Base-by-base conservation (phyloP, 2,797 vertebrate species). In the Lycodopsis pacificus region DNA sequence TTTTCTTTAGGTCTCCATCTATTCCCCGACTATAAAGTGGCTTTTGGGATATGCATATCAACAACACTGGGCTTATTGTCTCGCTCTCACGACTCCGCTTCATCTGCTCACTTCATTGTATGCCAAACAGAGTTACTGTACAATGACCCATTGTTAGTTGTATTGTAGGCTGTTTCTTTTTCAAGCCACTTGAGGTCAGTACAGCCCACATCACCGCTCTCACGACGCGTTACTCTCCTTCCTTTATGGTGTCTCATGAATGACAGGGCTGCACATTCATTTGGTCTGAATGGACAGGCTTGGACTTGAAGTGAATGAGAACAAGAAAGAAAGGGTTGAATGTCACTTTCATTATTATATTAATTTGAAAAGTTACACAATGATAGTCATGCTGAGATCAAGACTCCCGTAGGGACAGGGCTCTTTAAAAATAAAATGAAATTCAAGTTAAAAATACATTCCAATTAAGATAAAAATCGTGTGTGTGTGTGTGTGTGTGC, bases 171-270 rank as follows among this genome's bases (percentile, higher is more conserved):
- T 65, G 64, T 83, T 88, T 87, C 65, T 56, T 36, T 61, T 77
- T 51, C 22, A 19, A 71, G 58, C 91, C 93, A 91, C 92, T 86
- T 62, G 93, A 82, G 90, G 93, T 80, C 91, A 89, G 85, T 73
- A 80, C 74, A 88, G 71, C 71, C 87, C 78, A 82, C 57, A 71
- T 82, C 82, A 71, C 73, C 20, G 3, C 49, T 65, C 36, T 68
- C 17, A 59, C 65, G 20, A 4, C 36, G 15, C 5, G 5, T 44
- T 19, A n/a, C 56, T 9, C 2, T 17, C 25, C 59, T 30, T 63
- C 49, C 70, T 73, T 76, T 20, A 67, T 7, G 48, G 19, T 44
- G 20, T 68, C 27, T 44, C 46, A 11, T 68, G 70, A 90, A 90
- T 75, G 73, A 63, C 32, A 38, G 30, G 48, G 15, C 4, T 58